Base-by-base conservation (phyloP, 2,888 invertebrate genomes). In the Rhagonycha fulva region DNA sequence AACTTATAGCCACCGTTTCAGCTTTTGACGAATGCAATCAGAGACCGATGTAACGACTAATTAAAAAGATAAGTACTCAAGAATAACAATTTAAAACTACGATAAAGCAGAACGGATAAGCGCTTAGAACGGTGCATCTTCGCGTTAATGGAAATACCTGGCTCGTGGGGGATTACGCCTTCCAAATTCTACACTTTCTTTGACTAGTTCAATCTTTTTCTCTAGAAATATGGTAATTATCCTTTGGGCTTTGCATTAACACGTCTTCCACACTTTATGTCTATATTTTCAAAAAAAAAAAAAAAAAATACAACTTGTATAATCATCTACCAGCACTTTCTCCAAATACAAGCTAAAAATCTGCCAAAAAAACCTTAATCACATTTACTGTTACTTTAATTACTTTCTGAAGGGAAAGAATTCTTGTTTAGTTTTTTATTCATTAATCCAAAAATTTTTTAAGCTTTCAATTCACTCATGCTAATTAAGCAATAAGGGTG, bases 21-120 rank as follows among this genome's bases (percentile, higher is more conserved):
- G 77, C 77, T 77, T 76, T 78, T 71, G 72, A 76, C 76, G 73
- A 71, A 71, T 75, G 78, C 78, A 77, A 77, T 80, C 79, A 75
- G 76, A 75, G 77, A 79, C 76, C 71, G 78, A 77, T 78, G 79
- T 79, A 82, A 81, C 76, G 82, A 80, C 80, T 85, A 86, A 86
- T 87, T 87, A 87, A 87, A 87, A 85, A 85, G 86, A 84, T 85
- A 85, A 85, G 84, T 83, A 80, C 80, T 80, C 82, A 81, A 80
- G 81, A 82, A 82, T 82, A 84, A 84, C 84, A 83, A 85, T 85
- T 85, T 84, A 82, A 84, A 84, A 84, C 83, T 80, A 79, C 78
- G 81, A 83, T 81, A 82, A 80, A 82, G 77, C 70, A 73, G 70
- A 74, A 74, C 67, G 76, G 78, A 80, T 80, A 80, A 78, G 77